Base-by-base conservation (phyloP, 1,140 invertebrate genomes). In the Calephelis nemesis region DNA sequence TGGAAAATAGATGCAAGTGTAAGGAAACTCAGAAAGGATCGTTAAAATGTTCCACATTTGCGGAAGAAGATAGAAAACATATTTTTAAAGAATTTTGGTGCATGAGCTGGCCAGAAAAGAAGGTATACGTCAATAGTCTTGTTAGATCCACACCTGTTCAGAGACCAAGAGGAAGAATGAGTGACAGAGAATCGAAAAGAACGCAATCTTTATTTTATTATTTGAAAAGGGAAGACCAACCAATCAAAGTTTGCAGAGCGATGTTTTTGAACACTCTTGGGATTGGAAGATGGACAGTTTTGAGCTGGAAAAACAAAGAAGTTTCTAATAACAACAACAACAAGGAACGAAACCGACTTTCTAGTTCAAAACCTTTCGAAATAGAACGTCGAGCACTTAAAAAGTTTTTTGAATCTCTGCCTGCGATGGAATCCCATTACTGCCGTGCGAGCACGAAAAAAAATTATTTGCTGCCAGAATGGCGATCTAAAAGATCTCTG, bases 401-500 rank as follows among this genome's bases (percentile, higher is more conserved):
- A 40, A 54, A 45, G 47, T 74, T 74, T 74, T 71, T 74, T 60
- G 42, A 74, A 47, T 67, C 62, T 54, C 54, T 74, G 60, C 73
- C 70, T 52, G 49, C 19, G 39, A 75, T 67, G 48, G 48, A 49
- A n/a, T 49, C 48, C 5, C 48, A 49, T 12, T 49, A 49, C 11
- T 49, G 48, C 11, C 71, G 71, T 48, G 50, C 68, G 58, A 69
- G 47, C 47, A 71, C 72, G 52, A 19, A 48, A 47, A 73, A 71
- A 50, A 67, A 63, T 19, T 76, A 73, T 47, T 73, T 75, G 62
- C 70, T 68, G 50, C 74, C 74, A 70, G 74, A 75, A 39, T 75
- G 68, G 67, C 39, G 10, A 45, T 71, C 71, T 54, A 74, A 76
- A 69, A 49, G 47, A 69, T 11, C 60, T 30, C 63, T 75, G 39